A percentile compares a stretch with the other conserved stretches of the same genome.
Evolutionary conservation across 1,140 invertebrate genomes (phyloP).

Genomic region (Leptopilina boulardi): DNA sequence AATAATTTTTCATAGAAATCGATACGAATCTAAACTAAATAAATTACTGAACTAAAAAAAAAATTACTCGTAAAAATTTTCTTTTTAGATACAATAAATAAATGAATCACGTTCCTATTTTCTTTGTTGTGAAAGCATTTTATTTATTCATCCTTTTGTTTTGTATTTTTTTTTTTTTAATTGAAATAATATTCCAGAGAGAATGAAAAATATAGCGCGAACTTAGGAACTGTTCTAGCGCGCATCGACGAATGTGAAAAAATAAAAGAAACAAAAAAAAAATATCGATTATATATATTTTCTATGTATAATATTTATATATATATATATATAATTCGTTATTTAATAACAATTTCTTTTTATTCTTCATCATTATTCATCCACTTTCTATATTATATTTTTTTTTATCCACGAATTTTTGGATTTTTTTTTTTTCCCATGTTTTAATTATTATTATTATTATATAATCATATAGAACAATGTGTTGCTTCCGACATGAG

Average conservation of each 20-base stretch:
- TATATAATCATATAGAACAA: conserved; percentile 40
- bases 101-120: neutral
- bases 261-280: conserved; percentile 24
- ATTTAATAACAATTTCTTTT: neutral
- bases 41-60: neutral
- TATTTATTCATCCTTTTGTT: conserved; percentile 12
- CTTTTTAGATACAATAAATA: neutral
- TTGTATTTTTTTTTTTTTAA: neutral
- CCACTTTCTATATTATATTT: conserved; percentile 23
- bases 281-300: conserved; percentile 22
- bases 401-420: neutral
- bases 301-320: too few relatives aligned
- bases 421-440: conserved; percentile 30
- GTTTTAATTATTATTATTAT: conserved; percentile 40
- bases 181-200: conserved; percentile 19
- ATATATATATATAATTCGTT: conserved; percentile 32
- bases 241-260: conserved; percentile 34
- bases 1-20: too few relatives aligned
- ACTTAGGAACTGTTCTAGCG: conserved; percentile 48
- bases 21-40: neutral
- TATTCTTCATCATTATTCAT: neutral
- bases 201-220: conserved; percentile 37
- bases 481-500: conserved; percentile 51
- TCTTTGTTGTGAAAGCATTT: conserved; percentile 31
- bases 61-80: too few relatives aligned